A percentile compares a stretch with the other conserved stretches of the same genome.
Conservation (phyloP, 2,888 invertebrate species). For the Kuschelorhynchus macadamiae region DNA sequence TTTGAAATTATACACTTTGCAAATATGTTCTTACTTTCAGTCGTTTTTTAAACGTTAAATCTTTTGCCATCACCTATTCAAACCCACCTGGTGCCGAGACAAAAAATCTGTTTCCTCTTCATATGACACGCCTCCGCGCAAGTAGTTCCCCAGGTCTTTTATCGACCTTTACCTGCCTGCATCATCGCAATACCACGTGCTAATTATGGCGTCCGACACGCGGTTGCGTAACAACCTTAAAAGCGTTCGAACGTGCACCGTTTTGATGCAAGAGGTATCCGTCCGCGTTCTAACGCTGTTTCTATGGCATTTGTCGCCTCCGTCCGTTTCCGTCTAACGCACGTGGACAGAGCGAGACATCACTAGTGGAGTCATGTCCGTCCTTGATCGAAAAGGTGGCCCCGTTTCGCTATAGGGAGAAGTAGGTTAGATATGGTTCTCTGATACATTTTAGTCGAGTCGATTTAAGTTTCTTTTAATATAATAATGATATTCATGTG, state of each 20-base stretch:
- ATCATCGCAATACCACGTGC: constrained; percentile 36
- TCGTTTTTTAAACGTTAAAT: too few species aligned
- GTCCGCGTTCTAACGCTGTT: constrained; percentile 11
- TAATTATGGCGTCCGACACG: constrained; percentile 33
- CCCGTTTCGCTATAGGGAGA: constrained; percentile 33
- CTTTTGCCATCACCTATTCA: constrained; percentile 6
- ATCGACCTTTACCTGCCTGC: constrained; percentile 43
- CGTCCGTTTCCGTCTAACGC: constrained; percentile 2
- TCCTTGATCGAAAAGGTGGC: constrained; percentile 33
- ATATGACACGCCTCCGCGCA: constrained; percentile 18
- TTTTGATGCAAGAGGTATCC: constrained; percentile 8
- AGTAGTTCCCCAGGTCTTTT: constrained; percentile 18
- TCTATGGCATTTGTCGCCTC: neutral
- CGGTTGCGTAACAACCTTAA: constrained; percentile 26
- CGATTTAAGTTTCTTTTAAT: constrained; percentile 2
- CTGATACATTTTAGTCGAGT: constrained; percentile 18
- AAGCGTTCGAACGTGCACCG: constrained; percentile 6
- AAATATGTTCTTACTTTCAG: too few species aligned
- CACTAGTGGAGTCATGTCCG: constrained; percentile 11
- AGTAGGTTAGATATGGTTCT: constrained; percentile 33
- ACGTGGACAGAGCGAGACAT: constrained; percentile 18
- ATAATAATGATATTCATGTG: neutral
- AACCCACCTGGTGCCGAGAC: constrained; percentile 12
- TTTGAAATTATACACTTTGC: too few species aligned
- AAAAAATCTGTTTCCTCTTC: constrained; percentile 13